phyloP scores from a whole-genome alignment of 1,140 invertebrate genomes.

The Orchesella cincta region DNA sequence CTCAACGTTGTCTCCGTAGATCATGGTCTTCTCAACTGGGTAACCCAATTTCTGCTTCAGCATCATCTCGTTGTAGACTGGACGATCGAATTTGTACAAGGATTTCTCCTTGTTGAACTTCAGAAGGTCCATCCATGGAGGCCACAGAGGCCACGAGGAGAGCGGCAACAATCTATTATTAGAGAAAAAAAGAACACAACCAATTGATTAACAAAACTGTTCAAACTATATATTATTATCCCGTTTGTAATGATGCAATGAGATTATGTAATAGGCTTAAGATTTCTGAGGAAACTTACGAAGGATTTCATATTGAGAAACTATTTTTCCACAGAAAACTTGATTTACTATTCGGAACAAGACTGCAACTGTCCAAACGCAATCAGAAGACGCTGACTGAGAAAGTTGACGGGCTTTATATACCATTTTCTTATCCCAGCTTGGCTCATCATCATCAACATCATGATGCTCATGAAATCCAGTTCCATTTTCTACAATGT shows the following conservation, averaged over 20 bases:
- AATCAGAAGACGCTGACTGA: constrained; percentile 23
- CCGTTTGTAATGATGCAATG: no score
- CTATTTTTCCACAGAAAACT: neutral
- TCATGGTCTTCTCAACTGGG: constrained; percentile 5
- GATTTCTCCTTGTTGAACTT: constrained; percentile 7
- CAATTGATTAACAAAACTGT: no score
- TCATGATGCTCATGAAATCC: no score
- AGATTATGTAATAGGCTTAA: neutral
- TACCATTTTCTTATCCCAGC: constrained; percentile 2
- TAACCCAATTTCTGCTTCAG: constrained; percentile 10
- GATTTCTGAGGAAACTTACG: constrained; percentile 10
- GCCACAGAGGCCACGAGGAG: constrained; percentile 38
- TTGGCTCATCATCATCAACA: neutral
- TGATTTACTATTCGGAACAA: constrained; percentile 13
- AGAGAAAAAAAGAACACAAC: neutral
- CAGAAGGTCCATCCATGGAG: no score
- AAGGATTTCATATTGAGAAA: constrained; percentile 7
- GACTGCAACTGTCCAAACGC: constrained; percentile 22
- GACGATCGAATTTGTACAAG: neutral
- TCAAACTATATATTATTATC: no score
- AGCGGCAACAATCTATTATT: constrained; percentile 34
- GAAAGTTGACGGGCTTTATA: neutral
- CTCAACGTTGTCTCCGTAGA: neutral
- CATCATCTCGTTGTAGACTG: neutral
- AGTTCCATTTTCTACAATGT: no score